Conservation (phyloP, 1,140 invertebrate genomes). For the Cherax quadricarinatus region DNA sequence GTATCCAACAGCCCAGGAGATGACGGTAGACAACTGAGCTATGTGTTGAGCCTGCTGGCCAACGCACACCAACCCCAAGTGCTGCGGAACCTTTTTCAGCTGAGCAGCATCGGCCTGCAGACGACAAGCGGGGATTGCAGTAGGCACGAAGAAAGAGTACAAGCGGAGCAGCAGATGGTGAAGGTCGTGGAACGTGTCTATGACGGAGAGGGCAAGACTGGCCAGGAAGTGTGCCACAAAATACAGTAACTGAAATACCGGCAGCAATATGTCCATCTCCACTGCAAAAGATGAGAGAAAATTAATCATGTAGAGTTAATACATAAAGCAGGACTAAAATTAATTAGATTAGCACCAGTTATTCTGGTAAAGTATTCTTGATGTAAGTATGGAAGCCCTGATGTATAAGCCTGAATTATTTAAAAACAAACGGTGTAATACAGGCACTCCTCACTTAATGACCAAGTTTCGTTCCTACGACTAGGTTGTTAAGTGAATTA, state of each 20-base stretch:
- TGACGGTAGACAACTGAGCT: neutral
- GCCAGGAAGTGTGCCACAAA: conserved; percentile 65
- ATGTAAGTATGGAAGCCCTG: too few relatives aligned
- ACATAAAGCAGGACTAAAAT: too few relatives aligned
- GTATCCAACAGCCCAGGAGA: conserved; percentile 27
- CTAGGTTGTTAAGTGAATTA: too few relatives aligned
- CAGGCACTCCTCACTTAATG: too few relatives aligned
- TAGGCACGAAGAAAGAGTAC: neutral
- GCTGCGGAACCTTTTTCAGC: conserved; percentile 31
- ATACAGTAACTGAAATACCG: conserved; percentile 64
- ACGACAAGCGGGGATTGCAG: neutral
- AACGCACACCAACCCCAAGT: conserved; percentile 7
- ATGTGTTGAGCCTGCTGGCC: conserved; percentile 14
- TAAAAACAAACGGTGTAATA: too few relatives aligned
- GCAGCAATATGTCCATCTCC: conserved; percentile 59
- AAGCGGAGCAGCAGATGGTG: conserved; percentile 15
- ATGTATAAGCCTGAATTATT: too few relatives aligned
- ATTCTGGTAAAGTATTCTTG: too few relatives aligned
- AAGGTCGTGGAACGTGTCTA: conserved; percentile 24
- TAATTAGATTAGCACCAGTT: too few relatives aligned
- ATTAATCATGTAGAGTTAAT: neutral
- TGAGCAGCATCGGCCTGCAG: conserved; percentile 36
- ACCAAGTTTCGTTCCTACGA: too few relatives aligned
- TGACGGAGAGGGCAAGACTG: conserved; percentile 50
- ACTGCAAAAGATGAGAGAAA: neutral